Base-by-base conservation (phyloP, 2,113 vertebrate genomes). In the Channa argus region DNA sequence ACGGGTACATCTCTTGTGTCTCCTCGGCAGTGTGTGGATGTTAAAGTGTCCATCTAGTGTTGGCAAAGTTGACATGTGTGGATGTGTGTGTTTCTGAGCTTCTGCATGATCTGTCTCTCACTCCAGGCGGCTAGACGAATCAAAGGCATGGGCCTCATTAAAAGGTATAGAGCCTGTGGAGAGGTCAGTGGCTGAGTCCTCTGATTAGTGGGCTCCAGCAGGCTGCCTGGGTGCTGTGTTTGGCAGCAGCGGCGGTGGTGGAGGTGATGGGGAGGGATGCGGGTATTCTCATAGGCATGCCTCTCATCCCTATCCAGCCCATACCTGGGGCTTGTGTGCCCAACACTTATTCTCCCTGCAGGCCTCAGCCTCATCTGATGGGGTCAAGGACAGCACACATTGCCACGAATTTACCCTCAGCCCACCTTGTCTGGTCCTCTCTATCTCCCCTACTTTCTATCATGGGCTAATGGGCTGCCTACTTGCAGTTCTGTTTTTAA, bases 71-170 rank as follows among this genome's bases (percentile, higher is more conserved):
- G 55, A 47, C 61, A 14, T 54, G 46, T 34, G 36, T 50, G 52
- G 59, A 56, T 36, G 59, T 36, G 67, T 68, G 61, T 58, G 47
- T 51, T 63, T 50, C 15, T 36, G 71, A 71, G 65, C 51, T 67
- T 73, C 77, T 77, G 66, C 58, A 41, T 74, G 80, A 86, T 80
- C 71, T 47, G 64, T 68, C 71, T 80, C 79, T 78, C 74, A 79
- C 88, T 88, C 55, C 71, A 80, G 89, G 89, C 70, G 4, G 82
- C 52, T 39, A 47, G 71, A 62, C 24, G 39, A 86, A 91, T 93
- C 91, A 93, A 91, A 93, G 86, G 58, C 79, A 76, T 70, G 63
- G 73, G 74, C 89, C 91, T 93, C 85, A 86, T 93, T 91, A 90
- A 86, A 90, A 79, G 88, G 75, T 84, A 77, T 59, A 14, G 82